Percentiles rank a stretch among this genome's conserved stretches.
These are phyloP conservation scores for Chrysodeixis includens DNA, from an alignment of 2,888 invertebrate genomes.

Conservation along the genomic window DNA sequence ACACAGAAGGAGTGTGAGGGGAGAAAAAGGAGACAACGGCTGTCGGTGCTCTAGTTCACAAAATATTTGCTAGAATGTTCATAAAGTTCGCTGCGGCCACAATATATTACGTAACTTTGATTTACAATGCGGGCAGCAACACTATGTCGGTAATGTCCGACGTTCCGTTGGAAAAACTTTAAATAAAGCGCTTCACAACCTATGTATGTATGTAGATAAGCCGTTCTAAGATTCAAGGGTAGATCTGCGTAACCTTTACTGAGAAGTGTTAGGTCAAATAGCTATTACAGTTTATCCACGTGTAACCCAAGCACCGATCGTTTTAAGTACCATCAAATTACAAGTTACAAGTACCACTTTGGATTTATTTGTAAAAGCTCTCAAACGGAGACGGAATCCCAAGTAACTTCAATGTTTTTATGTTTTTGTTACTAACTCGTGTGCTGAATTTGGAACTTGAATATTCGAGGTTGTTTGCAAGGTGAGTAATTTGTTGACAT, in stretches of 20 bases:
- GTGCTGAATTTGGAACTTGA: slow-evolving; percentile 18
- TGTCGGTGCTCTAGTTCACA: neutral
- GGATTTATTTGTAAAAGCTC: slow-evolving; percentile 7
- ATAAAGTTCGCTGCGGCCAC: slow-evolving; percentile 14
- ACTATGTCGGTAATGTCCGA: neutral
- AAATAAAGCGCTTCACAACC: neutral
- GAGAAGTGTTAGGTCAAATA: slow-evolving; percentile 7
- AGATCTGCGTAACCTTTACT: neutral
- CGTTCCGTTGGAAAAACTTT: neutral
- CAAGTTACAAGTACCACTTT: slow-evolving; percentile 19
- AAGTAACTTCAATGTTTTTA: slow-evolving; percentile 22
- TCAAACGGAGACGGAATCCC: slow-evolving; percentile 1
- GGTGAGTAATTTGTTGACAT: slow-evolving; percentile 18
- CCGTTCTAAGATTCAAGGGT: slow-evolving; percentile 14
- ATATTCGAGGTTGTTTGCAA: slow-evolving; percentile 12
- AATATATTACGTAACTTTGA: slow-evolving; percentile 15
- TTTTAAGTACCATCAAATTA: slow-evolving; percentile 18
- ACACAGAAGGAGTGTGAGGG: neutral
- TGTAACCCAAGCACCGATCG: slow-evolving; percentile 13
- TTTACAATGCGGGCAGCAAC: slow-evolving; percentile 5
- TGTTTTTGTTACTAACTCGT: slow-evolving; percentile 18
- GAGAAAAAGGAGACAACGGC: neutral
- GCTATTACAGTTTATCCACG: slow-evolving; percentile 2
- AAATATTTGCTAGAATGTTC: neutral
- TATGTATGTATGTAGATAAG: neutral